Evolutionary conservation across 2,888 invertebrate genomes (phyloP), one percentile per base, ranked within the genome.

Genomic region (Fragum sueziense): DNA sequence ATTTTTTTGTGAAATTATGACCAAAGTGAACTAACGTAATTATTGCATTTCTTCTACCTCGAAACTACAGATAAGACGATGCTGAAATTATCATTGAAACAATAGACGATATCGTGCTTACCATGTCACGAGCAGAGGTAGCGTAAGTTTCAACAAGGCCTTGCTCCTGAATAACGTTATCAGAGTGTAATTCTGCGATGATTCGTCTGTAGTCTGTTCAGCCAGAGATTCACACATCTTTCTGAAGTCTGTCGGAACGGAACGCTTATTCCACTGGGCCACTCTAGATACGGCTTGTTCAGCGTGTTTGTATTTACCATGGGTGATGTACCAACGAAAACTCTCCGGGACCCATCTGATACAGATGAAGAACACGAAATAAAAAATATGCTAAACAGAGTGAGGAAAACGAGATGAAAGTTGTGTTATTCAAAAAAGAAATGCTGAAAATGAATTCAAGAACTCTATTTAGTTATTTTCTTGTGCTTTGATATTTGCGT

Each of bases 261-360:
- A 11, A 20, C 62, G 57, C 51, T 76, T 72, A 61, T 76, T 76
- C 76, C 76, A 76, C 52, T 59, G 70, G 2, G 80, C 79, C 0
- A 86, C 79, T 31, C 71, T 73, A 0, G 20, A 14, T 1, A 84
- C 73, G 2, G 82, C 78, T 2, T 33, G n/a, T 41, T 79, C 65
- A 0, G 85, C 85, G 11, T 85, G 72, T 14, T 76, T 65, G 20
- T 80, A 29, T 51, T 74, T 74, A 29, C 76, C 62, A n/a, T 72
- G 70, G 3, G 76, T 70, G 20, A 84, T 80, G 31, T 9, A 86
- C 82, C 85, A 86, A 20, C 86, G 76, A 52, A 82, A 81, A 68
- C 86, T 86, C 62, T 86, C 86, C 0, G 84, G 84, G 11, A 85
- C 25, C 65, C 65, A 65, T 7, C 65, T 65, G 31, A 57, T 22